A percentile compares a stretch with the other conserved stretches of the same genome.
Evolutionary conservation across 2,888 invertebrate genomes (phyloP).

Genomic region (Habroteleia sp.): DNA sequence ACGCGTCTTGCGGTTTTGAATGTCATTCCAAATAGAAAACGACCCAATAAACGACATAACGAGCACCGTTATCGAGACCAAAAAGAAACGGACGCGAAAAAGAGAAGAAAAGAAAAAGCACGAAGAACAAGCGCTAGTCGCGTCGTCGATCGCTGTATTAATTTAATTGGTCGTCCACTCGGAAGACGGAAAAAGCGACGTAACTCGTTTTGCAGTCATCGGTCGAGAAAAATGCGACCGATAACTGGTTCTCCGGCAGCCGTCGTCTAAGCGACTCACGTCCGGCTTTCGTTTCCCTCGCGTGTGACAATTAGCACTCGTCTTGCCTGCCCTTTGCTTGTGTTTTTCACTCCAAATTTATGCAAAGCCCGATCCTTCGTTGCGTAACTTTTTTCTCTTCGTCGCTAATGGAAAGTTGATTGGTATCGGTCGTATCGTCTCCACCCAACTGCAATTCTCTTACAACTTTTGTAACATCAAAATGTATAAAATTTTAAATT

Average conservation of each 20-base stretch:
- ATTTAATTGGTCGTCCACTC: conserved; percentile 43
- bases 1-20: conserved; percentile 31
- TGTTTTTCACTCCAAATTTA: not conserved
- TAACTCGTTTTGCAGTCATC: conserved; percentile 44
- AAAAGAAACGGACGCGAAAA: conserved; percentile 12
- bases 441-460: too few species aligned
- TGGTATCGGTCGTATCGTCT: too few species aligned
- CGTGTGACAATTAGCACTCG: conserved; percentile 28
- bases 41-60: conserved; percentile 49
- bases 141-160: conserved; percentile 22
- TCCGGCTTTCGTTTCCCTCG: conserved; percentile 46
- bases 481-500: too few species aligned
- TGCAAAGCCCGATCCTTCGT: too few species aligned
- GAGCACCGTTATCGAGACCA: conserved; percentile 49
- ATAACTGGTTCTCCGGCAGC: conserved; percentile 39
- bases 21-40: conserved; percentile 44
- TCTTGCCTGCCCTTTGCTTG: conserved; percentile 3
- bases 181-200: conserved; percentile 54
- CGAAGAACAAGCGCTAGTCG: conserved; percentile 15
- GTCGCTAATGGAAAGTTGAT: too few species aligned
- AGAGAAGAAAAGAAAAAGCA: conserved; percentile 3
- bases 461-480: too few species aligned
- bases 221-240: conserved; percentile 35
- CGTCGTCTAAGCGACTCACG: conserved; percentile 28
- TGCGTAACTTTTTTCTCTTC: too few species aligned